phyloP scores from a whole-genome alignment of 2,888 invertebrate species.

The Eupithecia subfuscata region DNA sequence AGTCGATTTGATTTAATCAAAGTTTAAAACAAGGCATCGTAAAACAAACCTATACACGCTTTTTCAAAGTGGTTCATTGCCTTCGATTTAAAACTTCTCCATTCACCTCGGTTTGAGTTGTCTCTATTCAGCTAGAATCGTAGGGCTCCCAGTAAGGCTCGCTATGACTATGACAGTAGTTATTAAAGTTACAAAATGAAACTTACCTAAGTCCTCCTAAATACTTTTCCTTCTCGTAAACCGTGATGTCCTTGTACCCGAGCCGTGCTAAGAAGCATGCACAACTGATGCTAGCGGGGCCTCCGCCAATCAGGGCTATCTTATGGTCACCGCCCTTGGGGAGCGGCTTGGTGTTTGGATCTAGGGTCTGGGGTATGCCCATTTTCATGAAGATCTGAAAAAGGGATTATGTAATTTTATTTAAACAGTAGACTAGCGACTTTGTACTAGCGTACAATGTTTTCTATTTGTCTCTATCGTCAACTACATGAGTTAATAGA shows the following conservation, averaged over 20 bases:
- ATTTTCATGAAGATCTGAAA: conserved; percentile 94
- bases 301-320: conserved; percentile 96
- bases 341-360: conserved; percentile 86
- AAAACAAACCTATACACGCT: too few relatives aligned
- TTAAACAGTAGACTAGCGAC: too few relatives aligned
- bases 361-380: conserved; percentile 94
- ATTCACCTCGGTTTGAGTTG: background rate
- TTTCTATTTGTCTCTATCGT: too few relatives aligned
- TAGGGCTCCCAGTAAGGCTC: background rate
- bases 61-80: too few relatives aligned
- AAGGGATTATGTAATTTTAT: too few relatives aligned
- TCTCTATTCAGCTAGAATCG: background rate
- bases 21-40: too few relatives aligned
- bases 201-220: conserved; percentile 94
- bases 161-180: background rate
- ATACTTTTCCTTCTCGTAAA: conserved; percentile 95
- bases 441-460: too few relatives aligned
- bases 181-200: background rate
- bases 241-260: conserved; percentile 95
- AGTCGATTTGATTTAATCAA: too few relatives aligned
- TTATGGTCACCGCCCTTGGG: conserved; percentile 85
- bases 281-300: conserved; percentile 98
- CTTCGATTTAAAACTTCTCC: background rate
- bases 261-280: conserved; percentile 97
- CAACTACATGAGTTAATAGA: too few relatives aligned